phyloP scores from a whole-genome alignment of 2,888 invertebrate genomes.

The Dryobota labecula region DNA sequence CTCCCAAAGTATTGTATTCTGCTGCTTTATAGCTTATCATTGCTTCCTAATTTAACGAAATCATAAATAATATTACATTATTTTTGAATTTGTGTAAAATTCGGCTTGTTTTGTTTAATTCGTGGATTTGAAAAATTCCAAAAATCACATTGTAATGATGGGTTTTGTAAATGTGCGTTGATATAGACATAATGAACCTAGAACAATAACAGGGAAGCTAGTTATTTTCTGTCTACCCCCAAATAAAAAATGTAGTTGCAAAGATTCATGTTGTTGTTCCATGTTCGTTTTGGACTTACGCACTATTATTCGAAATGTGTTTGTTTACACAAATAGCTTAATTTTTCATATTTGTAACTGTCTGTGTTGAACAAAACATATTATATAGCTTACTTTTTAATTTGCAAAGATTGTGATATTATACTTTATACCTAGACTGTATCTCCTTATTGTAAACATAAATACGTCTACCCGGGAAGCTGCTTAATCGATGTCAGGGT shows the following conservation, averaged over 20 bases:
- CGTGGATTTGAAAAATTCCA: neutral
- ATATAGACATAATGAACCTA: conserved; percentile 11
- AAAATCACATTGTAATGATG: neutral
- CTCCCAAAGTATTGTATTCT: neutral
- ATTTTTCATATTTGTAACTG: neutral
- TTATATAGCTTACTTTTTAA: conserved; percentile 1
- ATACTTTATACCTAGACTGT: conserved; percentile 10
- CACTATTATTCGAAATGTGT: neutral
- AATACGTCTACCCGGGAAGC: conserved; percentile 39
- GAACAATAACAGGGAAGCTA: conserved; percentile 9
- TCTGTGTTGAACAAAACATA: conserved; percentile 5
- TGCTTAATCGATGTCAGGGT: conserved; percentile 44
- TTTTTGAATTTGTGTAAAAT: neutral
- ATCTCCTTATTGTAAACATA: conserved; percentile 21
- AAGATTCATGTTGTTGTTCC: conserved; percentile 4
- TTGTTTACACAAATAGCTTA: neutral
- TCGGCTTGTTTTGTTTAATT: conserved; percentile 8
- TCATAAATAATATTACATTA: neutral
- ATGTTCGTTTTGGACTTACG: conserved; percentile 5
- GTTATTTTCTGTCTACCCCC: neutral
- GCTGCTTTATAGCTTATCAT: conserved; percentile 47
- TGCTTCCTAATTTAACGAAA: conserved; percentile 29
- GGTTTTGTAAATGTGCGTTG: conserved; percentile 6
- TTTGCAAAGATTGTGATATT: conserved; percentile 11
- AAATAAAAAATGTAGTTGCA: neutral